Evolutionary conservation across 2,113 vertebrate species (phyloP), one percentile per base, ranked within the genome.

Genomic region (Siniperca knerii): DNA sequence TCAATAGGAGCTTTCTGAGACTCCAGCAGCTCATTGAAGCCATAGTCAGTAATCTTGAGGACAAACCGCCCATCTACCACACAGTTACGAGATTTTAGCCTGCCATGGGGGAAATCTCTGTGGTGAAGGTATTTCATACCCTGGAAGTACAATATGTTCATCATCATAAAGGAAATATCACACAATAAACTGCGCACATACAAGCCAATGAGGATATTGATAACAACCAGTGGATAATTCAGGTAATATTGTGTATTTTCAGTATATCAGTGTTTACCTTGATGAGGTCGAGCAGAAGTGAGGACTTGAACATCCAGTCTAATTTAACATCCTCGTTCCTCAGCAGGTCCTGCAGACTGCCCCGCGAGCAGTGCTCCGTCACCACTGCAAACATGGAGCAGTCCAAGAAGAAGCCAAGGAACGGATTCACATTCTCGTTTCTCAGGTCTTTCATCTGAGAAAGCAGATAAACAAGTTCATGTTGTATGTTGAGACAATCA

Each of bases 231-330:
- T n/a, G 37, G 20, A 13, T 40, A 46, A 54, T 16, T 42, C n/a
- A 29, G 8, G 2, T 37, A 33, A n/a, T 23, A 6, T 6, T 18
- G 23, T 15, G 18, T 8, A 23, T 40, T 10, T 72, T n/a, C 8
- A 37, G n/a, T 4, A 35, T 15, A 18, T 29, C 44, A 21, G 12
- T 37, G 12, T 57, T 78, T 94, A 98, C 97, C 96, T 99, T 99
- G 78, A 99, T 98, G 74, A 99, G 95, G 93, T 99, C 97, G 79
- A 98, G 91, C 62, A 99, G 3, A 10, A 99, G 96, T 0, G 97
- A 99, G 7, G 97, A 99, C 82, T 98, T 99, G 93, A 99, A 99
- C 97, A 98, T 97, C 97, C 97, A 98, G 90, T 99, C 97, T 62
- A 98, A 90, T 88, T 98, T 99, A 66, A 98, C 96, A 12, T 98